phyloP scores from a whole-genome alignment of 92 coral and sea anemone species.

The Porites divaricata region DNA sequence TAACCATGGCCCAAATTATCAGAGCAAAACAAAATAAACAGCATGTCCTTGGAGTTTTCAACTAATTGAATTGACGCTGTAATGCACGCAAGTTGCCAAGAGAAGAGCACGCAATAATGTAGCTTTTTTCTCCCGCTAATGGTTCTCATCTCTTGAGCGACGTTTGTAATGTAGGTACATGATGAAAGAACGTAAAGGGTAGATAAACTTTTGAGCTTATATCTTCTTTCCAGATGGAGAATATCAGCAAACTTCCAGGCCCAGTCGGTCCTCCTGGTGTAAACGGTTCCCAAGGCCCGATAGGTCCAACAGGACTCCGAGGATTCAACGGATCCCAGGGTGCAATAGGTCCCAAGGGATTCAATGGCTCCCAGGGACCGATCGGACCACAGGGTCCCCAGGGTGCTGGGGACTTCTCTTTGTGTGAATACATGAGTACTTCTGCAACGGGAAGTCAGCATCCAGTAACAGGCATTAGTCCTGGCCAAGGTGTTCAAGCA shows the following conservation, averaged over 20 bases:
- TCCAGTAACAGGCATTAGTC: not conserved
- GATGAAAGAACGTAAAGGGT: no score
- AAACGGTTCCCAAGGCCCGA: slow-evolving; percentile 36
- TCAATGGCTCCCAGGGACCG: slow-evolving; percentile 24
- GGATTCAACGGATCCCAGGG: slow-evolving; percentile 35
- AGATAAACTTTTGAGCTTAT: no score
- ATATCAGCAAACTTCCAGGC: slow-evolving; percentile 25
- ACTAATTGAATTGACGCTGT: no score
- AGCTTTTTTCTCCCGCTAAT: no score
- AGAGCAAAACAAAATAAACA: no score
- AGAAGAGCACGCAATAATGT: no score
- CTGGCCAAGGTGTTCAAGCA: not conserved
- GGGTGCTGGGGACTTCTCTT: slow-evolving; percentile 32
- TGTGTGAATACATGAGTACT: not conserved
- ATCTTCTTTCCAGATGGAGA: not conserved
- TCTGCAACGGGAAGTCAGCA: not conserved
- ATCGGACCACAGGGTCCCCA: slow-evolving; percentile 27
- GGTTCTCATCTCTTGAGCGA: no score
- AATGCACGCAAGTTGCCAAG: no score
- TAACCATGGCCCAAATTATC: no score
- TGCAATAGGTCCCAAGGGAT: slow-evolving; percentile 11
- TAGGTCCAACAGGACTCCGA: slow-evolving; percentile 12
- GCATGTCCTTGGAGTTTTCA: no score
- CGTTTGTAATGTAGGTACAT: no score
- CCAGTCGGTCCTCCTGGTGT: slow-evolving; percentile 20